Conservation (phyloP, 2,888 invertebrate genomes). For the Aricia artaxerxes region DNA sequence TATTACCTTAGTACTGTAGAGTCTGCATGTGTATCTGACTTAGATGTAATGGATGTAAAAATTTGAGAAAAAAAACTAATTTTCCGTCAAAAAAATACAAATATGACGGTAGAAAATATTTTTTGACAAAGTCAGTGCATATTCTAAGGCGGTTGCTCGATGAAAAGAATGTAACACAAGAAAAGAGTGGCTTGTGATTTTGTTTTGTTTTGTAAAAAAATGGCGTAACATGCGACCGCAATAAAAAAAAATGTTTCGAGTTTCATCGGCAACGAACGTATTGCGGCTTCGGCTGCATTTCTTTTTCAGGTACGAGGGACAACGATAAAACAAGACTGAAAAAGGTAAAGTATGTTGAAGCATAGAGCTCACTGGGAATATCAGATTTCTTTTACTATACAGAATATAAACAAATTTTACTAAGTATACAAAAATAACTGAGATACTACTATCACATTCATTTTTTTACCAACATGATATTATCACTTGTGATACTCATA, state of each 20-base stretch:
- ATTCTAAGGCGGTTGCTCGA: slow-evolving; percentile 60
- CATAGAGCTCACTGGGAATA: background rate
- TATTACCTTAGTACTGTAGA: slow-evolving; percentile 46
- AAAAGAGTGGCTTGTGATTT: slow-evolving; percentile 69
- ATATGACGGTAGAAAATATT: slow-evolving; percentile 63
- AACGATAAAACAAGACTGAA: background rate
- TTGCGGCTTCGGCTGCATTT: slow-evolving; percentile 40
- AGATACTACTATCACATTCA: too few relatives aligned
- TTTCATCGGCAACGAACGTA: slow-evolving; percentile 51
- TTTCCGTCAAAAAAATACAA: slow-evolving; percentile 48
- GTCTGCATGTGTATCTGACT: slow-evolving; percentile 56
- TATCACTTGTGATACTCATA: too few relatives aligned
- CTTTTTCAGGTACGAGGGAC: slow-evolving; percentile 36
- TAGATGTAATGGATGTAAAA: slow-evolving; percentile 52
- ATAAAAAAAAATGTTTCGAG: slow-evolving; percentile 52
- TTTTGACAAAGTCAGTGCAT: slow-evolving; percentile 68
- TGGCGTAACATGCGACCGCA: slow-evolving; percentile 62
- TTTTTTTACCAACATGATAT: too few relatives aligned
- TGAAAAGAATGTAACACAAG: slow-evolving; percentile 64
- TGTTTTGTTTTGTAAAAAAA: slow-evolving; percentile 61
- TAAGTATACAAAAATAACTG: too few relatives aligned
- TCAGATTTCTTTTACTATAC: too few relatives aligned
- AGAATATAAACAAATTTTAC: too few relatives aligned
- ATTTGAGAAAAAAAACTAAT: slow-evolving; percentile 47
- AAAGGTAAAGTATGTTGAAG: background rate